Percentiles rank a stretch among this genome's conserved stretches.
These are phyloP conservation scores for Coelinius sp. DNA, from an alignment of 2,888 invertebrate genomes.

Conservation along the genomic window DNA sequence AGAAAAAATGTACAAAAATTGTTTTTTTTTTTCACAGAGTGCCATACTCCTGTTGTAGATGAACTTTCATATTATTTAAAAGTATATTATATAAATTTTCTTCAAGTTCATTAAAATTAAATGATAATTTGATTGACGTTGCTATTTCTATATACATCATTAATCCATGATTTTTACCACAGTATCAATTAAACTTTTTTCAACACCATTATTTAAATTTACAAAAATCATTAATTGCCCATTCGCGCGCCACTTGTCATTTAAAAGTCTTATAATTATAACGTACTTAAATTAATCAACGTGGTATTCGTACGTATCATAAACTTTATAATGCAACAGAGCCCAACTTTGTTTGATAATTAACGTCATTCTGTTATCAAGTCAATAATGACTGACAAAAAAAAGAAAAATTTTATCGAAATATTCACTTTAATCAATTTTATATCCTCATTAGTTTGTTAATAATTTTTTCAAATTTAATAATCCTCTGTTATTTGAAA, in stretches of 20 bases:
- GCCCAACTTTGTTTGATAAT: slow-evolving; percentile 53
- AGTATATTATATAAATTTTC: slow-evolving; percentile 35
- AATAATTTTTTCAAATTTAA: slow-evolving; percentile 4
- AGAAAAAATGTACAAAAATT: slow-evolving; percentile 60
- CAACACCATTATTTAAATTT: slow-evolving; percentile 29
- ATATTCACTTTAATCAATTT: slow-evolving; percentile 21
- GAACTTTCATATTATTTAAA: slow-evolving; percentile 17
- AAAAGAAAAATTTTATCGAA: slow-evolving; percentile 41
- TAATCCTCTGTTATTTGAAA: not conserved
- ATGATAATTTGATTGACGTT: slow-evolving; percentile 63
- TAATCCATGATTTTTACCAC: not conserved
- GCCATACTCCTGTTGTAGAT: not conserved
- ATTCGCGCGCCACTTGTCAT: slow-evolving; percentile 30
- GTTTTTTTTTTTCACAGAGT: not conserved
- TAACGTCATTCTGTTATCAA: slow-evolving; percentile 39
- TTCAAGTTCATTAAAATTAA: slow-evolving; percentile 47
- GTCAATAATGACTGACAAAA: slow-evolving; percentile 36
- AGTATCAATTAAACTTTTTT: slow-evolving; percentile 1
- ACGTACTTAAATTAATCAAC: slow-evolving; percentile 65
- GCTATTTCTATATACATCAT: slow-evolving; percentile 49
- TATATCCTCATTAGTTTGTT: not conserved
- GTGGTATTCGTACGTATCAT: slow-evolving; percentile 55
- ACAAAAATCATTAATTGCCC: slow-evolving; percentile 17
- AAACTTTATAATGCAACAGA: slow-evolving; percentile 67
- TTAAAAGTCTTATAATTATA: slow-evolving; percentile 58